phyloP scores from a whole-genome alignment of 2,113 vertebrate species.

The Halcyon malimbica region DNA sequence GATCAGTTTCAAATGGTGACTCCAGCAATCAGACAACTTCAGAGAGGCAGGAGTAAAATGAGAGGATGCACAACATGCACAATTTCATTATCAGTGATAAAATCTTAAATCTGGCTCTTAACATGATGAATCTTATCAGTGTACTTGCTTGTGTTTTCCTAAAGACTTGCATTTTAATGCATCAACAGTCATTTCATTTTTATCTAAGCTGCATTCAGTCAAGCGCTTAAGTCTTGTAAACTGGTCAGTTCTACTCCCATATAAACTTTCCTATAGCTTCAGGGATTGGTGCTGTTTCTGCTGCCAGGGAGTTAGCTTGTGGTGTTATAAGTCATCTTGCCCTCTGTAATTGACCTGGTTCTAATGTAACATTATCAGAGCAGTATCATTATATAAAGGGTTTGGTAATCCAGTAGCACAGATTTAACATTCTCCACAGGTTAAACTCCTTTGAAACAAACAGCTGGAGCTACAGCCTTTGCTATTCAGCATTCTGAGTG shows the following conservation, averaged over 20 bases:
- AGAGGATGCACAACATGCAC: rapidly evolving
- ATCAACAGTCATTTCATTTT: neutral
- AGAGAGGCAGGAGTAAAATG: neutral
- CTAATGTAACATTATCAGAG: neutral
- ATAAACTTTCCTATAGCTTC: neutral
- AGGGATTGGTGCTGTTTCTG: neutral
- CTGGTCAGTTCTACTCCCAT: neutral
- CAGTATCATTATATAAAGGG: neutral
- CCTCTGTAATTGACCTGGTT: neutral
- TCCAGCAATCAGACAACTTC: neutral
- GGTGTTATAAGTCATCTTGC: neutral
- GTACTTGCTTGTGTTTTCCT: neutral
- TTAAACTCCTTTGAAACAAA: neutral
- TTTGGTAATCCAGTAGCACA: neutral
- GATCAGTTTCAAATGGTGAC: neutral
- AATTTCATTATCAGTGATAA: neutral
- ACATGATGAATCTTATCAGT: neutral
- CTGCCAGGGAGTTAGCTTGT: neutral
- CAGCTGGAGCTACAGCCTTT: neutral
- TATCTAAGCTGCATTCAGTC: neutral
- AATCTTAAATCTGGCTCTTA: neutral
- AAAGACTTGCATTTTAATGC: neutral
- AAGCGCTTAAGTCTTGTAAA: neutral
- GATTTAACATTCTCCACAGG: neutral
- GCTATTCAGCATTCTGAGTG: neutral